Evolutionary conservation across 1,140 invertebrate genomes (phyloP), one percentile per base, ranked within the genome.

Genomic region (Coelopa frigida): DNA sequence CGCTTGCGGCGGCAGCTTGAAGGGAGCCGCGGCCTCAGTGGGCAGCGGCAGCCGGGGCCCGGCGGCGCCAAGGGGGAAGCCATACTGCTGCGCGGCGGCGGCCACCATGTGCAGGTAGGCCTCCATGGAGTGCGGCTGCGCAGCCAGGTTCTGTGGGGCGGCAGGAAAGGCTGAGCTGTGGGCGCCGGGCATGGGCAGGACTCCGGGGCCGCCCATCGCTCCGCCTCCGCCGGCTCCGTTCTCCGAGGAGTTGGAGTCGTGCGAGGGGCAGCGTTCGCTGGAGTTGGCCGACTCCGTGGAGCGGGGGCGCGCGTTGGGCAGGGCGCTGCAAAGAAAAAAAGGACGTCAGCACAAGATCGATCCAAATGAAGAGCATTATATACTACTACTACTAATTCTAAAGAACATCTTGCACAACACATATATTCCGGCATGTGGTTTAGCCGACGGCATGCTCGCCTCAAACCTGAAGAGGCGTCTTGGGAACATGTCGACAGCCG

Each of bases 111-210:
- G 78, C 21, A 86, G 74, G 63, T 86, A 86, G 2, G 84, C 84
- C 37, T 84, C 84, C 74, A 86, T 83, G 2, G 83, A 84, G 20
- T 83, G 83, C 5, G 84, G 82, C 61, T 85, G 83, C 15, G 82
- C 76, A 41, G 83, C 82, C 54, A 84, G 61, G 4, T 83, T 55
- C 31, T 61, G 59, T 51, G 62, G 62, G 53, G 61, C 55, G 27
- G 58, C 57, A 45, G 62, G 59, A 54, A 63, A 63, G 58, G 62
- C 55, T 18, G 58, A 71, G 2, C 79, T 71, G 5, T 74, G 73
- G 4, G 75, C 72, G 23, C 74, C 58, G 14, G 73, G 70, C 21
- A 77, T 71, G 39, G 78, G 59, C 24, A 50, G 26, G 8, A 71
- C 67, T 8, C 60, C 72, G 53, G 65, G 66, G 63, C 74, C 46